Percentiles rank a stretch among this genome's conserved stretches.
Evolutionary conservation across 2,888 invertebrate species (phyloP).

Genomic region (Thecocarcelia acutangulata): DNA sequence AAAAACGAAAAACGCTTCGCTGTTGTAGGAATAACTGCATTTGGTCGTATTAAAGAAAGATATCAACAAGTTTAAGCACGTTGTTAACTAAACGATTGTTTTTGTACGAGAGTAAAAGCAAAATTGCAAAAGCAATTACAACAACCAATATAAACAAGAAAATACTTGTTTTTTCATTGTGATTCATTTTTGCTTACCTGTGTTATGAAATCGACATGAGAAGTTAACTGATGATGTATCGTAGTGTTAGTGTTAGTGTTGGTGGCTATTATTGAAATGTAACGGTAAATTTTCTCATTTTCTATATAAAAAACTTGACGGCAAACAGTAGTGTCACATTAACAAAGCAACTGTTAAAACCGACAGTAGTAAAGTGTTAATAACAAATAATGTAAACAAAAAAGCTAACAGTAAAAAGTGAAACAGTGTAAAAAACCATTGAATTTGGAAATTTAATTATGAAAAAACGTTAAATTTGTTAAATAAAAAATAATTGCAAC

Average conservation of each 20-base stretch:
- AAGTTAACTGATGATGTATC: background rate
- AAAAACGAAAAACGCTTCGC: background rate
- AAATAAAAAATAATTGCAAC: no score
- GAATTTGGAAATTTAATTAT: background rate
- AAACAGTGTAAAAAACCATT: background rate
- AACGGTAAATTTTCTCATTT: constrained; percentile 46
- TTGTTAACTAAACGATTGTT: constrained; percentile 7
- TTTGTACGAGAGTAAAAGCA: background rate
- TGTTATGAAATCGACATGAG: constrained; percentile 16
- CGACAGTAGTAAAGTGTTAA: constrained; percentile 27
- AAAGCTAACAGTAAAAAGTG: background rate
- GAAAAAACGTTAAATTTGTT: background rate
- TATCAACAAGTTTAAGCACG: constrained; percentile 46
- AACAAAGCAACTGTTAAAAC: constrained; percentile 54
- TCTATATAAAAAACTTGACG: constrained; percentile 49
- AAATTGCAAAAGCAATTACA: constrained; percentile 23
- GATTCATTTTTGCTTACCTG: constrained; percentile 35
- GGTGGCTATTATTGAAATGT: constrained; percentile 23
- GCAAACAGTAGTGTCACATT: constrained; percentile 45
- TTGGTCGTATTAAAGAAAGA: constrained; percentile 2
- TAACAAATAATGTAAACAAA: constrained; percentile 9
- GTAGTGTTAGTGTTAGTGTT: background rate
- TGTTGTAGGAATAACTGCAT: background rate
- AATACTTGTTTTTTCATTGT: constrained; percentile 35
- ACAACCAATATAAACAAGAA: constrained; percentile 42